These are phyloP conservation scores for Arenicola marina DNA, from an alignment of 2,888 invertebrate species.

Conservation along the genomic window DNA sequence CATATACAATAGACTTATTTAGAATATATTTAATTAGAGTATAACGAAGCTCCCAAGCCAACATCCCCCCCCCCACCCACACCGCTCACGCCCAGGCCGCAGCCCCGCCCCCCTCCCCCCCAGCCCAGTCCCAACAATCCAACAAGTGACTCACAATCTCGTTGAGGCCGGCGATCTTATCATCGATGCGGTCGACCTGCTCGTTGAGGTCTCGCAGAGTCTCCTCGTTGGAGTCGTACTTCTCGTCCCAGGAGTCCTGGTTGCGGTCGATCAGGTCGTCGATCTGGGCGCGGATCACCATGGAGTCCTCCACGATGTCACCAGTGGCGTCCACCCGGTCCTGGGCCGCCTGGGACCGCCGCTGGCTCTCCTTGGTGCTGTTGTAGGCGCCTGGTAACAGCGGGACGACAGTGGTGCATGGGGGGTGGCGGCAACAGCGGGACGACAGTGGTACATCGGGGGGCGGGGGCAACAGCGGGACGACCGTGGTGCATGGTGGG, in stretches of 20 bases:
- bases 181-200: slow-evolving; percentile 72
- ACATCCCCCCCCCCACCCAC: too few species aligned
- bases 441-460: too few species aligned
- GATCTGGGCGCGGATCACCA: slow-evolving; percentile 47
- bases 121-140: too few species aligned
- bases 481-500: too few species aligned
- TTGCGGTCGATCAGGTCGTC: slow-evolving; percentile 60
- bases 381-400: slow-evolving; percentile 78
- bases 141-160: slow-evolving; percentile 70
- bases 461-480: too few species aligned
- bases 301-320: slow-evolving; percentile 61
- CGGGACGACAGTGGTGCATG: too few species aligned
- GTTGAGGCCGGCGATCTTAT: slow-evolving; percentile 82
- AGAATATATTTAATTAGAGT: too few species aligned
- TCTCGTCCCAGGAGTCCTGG: slow-evolving; percentile 68
- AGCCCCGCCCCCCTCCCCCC: too few species aligned
- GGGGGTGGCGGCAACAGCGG: too few species aligned
- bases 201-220: slow-evolving; percentile 71
- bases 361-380: slow-evolving; percentile 78
- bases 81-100: too few species aligned
- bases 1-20: too few species aligned
- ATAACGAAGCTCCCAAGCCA: too few species aligned
- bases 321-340: slow-evolving; percentile 55
- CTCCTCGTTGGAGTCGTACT: slow-evolving; percentile 75
- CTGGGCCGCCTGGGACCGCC: slow-evolving; percentile 67